A percentile compares a stretch with the other conserved stretches of the same genome.
Evolutionary conservation across 2,113 vertebrate genomes (phyloP).

Genomic region (Oryzias celebensis): DNA sequence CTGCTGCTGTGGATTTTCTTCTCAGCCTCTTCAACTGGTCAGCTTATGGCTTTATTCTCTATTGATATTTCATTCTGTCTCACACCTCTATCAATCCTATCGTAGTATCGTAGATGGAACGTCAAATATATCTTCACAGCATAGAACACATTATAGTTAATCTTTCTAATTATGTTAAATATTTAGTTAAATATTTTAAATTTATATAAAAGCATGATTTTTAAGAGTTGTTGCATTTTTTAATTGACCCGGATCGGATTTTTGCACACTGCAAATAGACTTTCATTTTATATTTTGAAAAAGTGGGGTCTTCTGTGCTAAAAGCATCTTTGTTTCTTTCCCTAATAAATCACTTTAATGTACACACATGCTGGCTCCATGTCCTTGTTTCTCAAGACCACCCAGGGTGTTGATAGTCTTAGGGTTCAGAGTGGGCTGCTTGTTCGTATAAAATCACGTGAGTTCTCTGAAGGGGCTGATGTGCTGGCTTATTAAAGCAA

Average conservation of each 20-base stretch:
- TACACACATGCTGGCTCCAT: slow-evolving; percentile 37
- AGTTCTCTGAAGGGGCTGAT: slow-evolving; percentile 7
- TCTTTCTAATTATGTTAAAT: no score
- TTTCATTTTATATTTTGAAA: slow-evolving; percentile 20
- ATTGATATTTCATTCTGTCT: slow-evolving; percentile 57
- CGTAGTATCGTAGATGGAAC: slow-evolving; percentile 1
- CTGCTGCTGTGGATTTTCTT: slow-evolving; percentile 8
- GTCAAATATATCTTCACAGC: slow-evolving; percentile 23
- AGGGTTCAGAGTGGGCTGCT: slow-evolving; percentile 32
- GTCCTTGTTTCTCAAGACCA: slow-evolving; percentile 56
- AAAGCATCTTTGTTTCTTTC: slow-evolving; percentile 5
- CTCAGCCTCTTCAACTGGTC: slow-evolving; percentile 36
- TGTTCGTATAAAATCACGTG: slow-evolving; percentile 32
- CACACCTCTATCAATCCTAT: slow-evolving; percentile 25
- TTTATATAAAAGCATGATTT: slow-evolving; percentile 29
- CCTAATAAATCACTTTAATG: slow-evolving; percentile 45
- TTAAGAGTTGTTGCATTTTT: not conserved
- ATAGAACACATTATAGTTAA: not conserved
- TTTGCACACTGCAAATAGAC: slow-evolving; percentile 22
- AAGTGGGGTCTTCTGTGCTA: not conserved
- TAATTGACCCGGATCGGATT: slow-evolving; percentile 18
- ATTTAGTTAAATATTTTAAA: not conserved
- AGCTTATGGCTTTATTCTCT: slow-evolving; percentile 29
- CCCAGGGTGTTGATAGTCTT: slow-evolving; percentile 48
- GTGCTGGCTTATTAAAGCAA: slow-evolving; percentile 24